Percentiles rank a stretch among this genome's conserved stretches.
These are phyloP conservation scores for Diplogasteroides magnus DNA, from an alignment of 1,140 invertebrate genomes.

Conservation along the genomic window DNA sequence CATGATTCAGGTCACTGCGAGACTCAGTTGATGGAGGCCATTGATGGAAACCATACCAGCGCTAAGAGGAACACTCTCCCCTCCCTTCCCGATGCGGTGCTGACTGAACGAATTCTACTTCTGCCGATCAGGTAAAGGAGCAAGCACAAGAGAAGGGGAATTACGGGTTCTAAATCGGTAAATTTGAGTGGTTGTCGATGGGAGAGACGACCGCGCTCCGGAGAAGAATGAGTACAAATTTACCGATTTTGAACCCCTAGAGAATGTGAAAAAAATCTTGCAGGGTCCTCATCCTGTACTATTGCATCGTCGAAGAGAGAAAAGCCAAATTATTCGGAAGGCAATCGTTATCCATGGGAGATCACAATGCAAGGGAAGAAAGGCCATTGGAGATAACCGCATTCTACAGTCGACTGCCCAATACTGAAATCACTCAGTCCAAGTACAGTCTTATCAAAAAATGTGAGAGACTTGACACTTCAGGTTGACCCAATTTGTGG, in stretches of 20 bases:
- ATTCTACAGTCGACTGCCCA: background rate
- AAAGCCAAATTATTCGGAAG: constrained; percentile 1
- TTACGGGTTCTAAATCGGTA: too few species aligned
- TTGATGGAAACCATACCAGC: background rate
- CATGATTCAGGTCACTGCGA: constrained; percentile 3
- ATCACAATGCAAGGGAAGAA: background rate
- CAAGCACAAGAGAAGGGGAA: too few species aligned
- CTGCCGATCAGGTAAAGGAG: constrained; percentile 4
- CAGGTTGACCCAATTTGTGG: too few species aligned
- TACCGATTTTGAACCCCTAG: too few species aligned
- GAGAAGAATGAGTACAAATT: too few species aligned
- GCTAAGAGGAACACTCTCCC: background rate
- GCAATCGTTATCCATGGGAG: background rate
- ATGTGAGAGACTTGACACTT: too few species aligned
- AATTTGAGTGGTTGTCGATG: too few species aligned
- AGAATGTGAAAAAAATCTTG: background rate
- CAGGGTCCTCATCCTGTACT: constrained; percentile 7
- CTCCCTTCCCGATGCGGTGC: background rate
- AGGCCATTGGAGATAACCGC: background rate
- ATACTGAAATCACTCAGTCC: background rate
- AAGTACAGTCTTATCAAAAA: background rate
- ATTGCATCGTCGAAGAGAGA: constrained; percentile 10
- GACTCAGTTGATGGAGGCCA: background rate
- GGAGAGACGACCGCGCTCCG: too few species aligned
- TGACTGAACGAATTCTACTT: background rate